Conservation (phyloP, 2,888 invertebrate genomes). For the Ichneumoninae sp. region DNA sequence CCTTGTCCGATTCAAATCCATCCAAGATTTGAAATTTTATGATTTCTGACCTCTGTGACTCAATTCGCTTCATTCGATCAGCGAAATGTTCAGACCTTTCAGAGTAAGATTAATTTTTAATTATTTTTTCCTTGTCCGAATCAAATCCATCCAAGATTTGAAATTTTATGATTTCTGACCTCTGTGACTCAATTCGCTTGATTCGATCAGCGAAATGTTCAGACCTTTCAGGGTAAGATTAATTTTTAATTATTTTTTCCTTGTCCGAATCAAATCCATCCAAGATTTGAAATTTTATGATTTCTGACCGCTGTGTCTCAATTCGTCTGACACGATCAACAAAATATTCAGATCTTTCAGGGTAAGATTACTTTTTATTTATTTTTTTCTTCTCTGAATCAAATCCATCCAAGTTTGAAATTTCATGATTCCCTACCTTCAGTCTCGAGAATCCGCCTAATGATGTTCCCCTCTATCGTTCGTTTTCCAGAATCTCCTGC, state of each 20-base stretch:
- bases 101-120: conserved; percentile 69
- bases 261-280: no score
- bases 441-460: neutral
- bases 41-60: conserved; percentile 92
- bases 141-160: no score
- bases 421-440: neutral
- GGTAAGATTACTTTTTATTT: neutral
- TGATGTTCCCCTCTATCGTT: neutral
- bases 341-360: conserved; percentile 98
- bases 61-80: conserved; percentile 86
- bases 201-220: conserved; percentile 92
- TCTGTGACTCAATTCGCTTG: conserved; percentile 91
- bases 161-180: conserved; percentile 86
- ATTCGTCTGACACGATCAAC: conserved; percentile 85
- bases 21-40: no score
- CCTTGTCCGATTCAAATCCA: no score
- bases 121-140: no score
- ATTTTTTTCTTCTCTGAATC: neutral
- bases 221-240: conserved; percentile 89
- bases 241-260: no score
- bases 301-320: conserved; percentile 93
- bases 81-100: conserved; percentile 98
- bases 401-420: neutral
- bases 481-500: conserved; percentile 89
- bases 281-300: no score